Conservation (phyloP, 2,797 vertebrate genomes). For the Lepilemur ruficaudatus region DNA sequence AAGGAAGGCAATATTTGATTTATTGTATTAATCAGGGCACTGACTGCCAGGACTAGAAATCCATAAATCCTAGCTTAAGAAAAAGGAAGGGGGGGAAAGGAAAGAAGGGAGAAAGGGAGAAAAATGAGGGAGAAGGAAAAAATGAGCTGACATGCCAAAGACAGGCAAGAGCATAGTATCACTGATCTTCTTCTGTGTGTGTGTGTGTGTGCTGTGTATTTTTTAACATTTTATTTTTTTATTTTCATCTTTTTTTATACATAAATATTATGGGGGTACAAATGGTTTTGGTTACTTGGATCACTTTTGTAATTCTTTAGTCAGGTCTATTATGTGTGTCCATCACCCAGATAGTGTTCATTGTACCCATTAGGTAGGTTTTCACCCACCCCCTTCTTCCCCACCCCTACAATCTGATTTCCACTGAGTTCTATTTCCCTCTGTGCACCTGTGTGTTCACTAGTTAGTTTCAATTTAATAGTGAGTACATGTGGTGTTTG, state of each 20-base stretch:
- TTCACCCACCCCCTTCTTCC: neutral
- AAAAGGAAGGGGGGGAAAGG: neutral
- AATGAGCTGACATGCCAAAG: neutral
- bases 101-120: neutral
- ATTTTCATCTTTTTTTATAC: neutral
- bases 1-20: neutral
- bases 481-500: neutral
- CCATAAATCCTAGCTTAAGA: neutral
- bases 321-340: neutral
- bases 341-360: neutral
- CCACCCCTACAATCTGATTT: neutral
- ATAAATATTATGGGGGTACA: neutral
- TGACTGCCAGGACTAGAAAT: neutral
- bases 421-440: neutral
- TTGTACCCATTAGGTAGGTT: neutral
- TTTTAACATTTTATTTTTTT: neutral
- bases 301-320: neutral
- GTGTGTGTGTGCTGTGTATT: neutral
- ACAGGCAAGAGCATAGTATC: neutral
- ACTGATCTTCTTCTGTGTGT: neutral
- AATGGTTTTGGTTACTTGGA: neutral
- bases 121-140: neutral
- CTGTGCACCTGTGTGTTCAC: neutral
- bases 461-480: neutral
- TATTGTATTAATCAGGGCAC: neutral